Evolutionary conservation across 2,113 vertebrate species (phyloP).

Genomic region (Suricata suricatta): DNA sequence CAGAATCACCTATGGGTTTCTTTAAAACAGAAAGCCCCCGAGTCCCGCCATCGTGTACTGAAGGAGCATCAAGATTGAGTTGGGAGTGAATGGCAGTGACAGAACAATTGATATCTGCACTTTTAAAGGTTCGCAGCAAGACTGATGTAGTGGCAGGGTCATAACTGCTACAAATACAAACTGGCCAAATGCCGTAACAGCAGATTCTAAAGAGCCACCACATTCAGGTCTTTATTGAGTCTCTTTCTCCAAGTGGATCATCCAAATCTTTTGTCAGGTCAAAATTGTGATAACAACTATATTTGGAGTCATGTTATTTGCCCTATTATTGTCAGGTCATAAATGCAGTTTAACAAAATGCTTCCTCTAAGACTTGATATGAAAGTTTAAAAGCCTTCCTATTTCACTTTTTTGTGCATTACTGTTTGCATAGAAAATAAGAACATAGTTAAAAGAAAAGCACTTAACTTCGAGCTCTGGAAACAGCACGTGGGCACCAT

Average conservation of each 20-base stretch:
- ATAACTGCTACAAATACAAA: background rate
- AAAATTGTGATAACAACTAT: background rate
- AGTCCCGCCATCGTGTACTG: background rate
- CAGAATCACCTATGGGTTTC: background rate
- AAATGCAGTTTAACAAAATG: background rate
- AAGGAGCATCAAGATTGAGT: background rate
- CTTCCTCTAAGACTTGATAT: background rate
- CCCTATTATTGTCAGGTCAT: background rate
- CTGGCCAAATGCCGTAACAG: background rate
- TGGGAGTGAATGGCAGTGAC: background rate
- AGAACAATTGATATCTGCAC: rapidly evolving
- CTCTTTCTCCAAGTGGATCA: background rate
- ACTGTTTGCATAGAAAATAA: background rate
- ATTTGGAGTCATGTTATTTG: background rate
- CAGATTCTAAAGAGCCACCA: background rate
- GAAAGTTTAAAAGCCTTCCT: background rate
- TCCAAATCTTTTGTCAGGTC: background rate
- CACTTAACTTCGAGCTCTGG: background rate
- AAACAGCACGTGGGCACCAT: background rate
- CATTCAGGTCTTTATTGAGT: background rate
- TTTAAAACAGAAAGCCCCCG: background rate
- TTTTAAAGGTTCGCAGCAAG: background rate
- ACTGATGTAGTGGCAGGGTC: background rate
- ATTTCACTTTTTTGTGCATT: background rate
- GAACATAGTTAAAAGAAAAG: background rate